These are phyloP conservation scores for Phymatocera aterrima DNA, from an alignment of 2,888 invertebrate genomes.

Conservation along the genomic window DNA sequence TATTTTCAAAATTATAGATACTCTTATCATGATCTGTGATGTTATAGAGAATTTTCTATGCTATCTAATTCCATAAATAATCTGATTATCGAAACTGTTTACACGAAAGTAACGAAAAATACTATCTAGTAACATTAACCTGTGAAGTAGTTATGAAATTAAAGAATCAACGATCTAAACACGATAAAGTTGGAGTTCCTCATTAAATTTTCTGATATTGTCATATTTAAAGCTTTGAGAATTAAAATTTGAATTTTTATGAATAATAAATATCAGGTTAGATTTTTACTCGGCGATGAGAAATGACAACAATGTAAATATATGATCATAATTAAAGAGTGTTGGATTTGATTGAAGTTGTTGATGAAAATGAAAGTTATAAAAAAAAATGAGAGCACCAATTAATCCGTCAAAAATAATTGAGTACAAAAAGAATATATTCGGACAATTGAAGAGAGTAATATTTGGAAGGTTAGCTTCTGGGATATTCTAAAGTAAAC, in stretches of 20 bases:
- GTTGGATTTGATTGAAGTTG: no score
- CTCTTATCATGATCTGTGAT: neutral
- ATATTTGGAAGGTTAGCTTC: conserved; percentile 33
- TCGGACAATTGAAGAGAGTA: neutral
- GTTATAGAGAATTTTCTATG: neutral
- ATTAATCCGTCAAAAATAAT: neutral
- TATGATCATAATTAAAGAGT: no score
- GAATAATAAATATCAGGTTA: no score
- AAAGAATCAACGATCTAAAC: no score
- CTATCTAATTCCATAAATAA: neutral
- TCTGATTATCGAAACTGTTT: neutral
- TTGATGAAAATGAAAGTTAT: no score
- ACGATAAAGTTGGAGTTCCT: no score
- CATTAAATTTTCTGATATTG: no score
- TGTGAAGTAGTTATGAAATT: neutral
- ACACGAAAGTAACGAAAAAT: conserved; percentile 12
- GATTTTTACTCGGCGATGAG: no score
- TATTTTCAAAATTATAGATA: neutral
- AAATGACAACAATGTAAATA: no score
- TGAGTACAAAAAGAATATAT: neutral
- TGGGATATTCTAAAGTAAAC: neutral
- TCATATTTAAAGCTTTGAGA: no score
- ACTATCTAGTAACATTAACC: neutral
- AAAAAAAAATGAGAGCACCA: neutral
- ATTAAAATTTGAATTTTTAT: no score